Base-by-base conservation (phyloP, 2,113 vertebrate genomes). In the Psettodes erumei region DNA sequence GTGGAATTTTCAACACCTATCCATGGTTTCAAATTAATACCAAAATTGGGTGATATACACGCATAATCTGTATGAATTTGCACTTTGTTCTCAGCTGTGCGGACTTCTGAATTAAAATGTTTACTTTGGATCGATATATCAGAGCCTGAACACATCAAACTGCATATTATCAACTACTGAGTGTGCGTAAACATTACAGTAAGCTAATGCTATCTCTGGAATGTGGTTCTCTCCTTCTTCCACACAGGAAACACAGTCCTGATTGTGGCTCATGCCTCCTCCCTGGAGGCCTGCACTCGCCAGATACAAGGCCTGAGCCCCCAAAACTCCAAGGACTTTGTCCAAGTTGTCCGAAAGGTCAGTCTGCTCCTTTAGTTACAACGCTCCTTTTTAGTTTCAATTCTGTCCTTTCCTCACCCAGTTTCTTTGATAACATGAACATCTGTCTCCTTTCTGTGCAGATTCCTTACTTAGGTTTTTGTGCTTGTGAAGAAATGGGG, bases 401-500 rank as follows among this genome's bases (percentile, higher is more conserved):
- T 61, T 64, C 32, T 33, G 8, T 43, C 56, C 28, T 16, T 43
- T 71, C 9, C n/a, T 63, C n/a, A 3, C 27, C 9, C 40, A 18
- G 64, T 42, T 59, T 32, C 25, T 40, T 62, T 25, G 10, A 47
- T 76, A 72, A 73, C 33, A 61, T 35, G 8, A 40, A 72, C 33
- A 59, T 77, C 53, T 72, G 48, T 86, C 40, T 82, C 45, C 48
- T 81, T 54, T 85, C 25, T 71, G 47, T 67, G 1, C 89, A 99
- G 98, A 99, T 99, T 91, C 98, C 97, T 0, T 99, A 99, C 88
- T 86, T 99, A 90, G 98, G 98, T 2, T 99, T 99, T 80, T 99
- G 98, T 82, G 96, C 96, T 13, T 97, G 96, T 0, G 97, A 99
- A 91, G 98, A 99, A 80, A 87, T 98, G 85, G 97, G 96, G 37